These are phyloP conservation scores for Amphipyra tragopoginis DNA, from an alignment of 2,888 invertebrate genomes.

Conservation along the genomic window DNA sequence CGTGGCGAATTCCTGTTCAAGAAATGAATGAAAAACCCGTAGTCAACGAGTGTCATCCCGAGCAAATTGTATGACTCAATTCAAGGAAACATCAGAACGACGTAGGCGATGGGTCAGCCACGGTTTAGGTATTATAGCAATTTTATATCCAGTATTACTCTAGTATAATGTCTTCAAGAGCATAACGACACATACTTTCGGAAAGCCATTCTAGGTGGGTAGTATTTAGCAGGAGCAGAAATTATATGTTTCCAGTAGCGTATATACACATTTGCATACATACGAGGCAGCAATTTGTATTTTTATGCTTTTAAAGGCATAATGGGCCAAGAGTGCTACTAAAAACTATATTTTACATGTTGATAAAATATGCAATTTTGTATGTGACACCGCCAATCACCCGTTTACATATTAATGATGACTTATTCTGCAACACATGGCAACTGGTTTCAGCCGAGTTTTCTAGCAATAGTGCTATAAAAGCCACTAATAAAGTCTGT, in stretches of 20 bases:
- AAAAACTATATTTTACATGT: background rate
- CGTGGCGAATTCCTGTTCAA: background rate
- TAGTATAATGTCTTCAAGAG: no score
- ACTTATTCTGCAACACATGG: no score
- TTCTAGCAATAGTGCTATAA: background rate
- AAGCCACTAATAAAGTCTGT: background rate
- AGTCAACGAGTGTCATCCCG: constrained; percentile 13
- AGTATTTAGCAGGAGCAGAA: no score
- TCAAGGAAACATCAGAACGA: constrained; percentile 19
- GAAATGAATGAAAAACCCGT: constrained; percentile 9
- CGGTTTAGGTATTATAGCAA: constrained; percentile 16
- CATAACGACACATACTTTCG: no score
- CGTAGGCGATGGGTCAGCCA: constrained; percentile 12
- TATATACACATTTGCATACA: background rate
- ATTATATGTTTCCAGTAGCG: no score
- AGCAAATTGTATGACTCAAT: constrained; percentile 22
- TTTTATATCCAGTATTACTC: background rate
- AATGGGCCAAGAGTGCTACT: background rate
- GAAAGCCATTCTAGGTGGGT: no score
- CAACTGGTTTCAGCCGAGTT: no score
- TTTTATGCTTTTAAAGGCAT: background rate
- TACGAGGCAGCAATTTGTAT: background rate
- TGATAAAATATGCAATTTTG: no score
- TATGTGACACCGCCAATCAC: no score
- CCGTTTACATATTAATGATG: no score